Percentiles rank a stretch among this genome's conserved stretches.
These are phyloP conservation scores for Parnassius mnemosyne DNA, from an alignment of 2,888 invertebrate species.

Conservation along the genomic window DNA sequence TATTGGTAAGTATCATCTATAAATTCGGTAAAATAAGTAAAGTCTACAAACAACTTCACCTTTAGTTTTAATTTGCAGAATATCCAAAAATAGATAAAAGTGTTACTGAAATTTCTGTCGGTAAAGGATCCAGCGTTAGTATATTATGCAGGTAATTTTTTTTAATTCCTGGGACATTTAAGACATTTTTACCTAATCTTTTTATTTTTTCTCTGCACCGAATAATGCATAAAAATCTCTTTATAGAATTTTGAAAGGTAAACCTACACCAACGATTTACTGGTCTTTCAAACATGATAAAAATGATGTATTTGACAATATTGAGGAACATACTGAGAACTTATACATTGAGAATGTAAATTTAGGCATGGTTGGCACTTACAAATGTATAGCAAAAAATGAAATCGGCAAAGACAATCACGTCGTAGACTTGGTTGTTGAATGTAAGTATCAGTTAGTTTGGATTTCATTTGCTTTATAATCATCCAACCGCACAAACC, in stretches of 20 bases:
- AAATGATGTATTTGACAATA: neutral
- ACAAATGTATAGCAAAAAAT: slow-evolving; percentile 23
- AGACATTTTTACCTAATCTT: neutral
- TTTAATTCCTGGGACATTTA: slow-evolving; percentile 18
- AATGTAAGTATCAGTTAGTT: slow-evolving; percentile 11
- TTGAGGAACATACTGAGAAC: slow-evolving; percentile 10
- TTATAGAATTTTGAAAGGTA: slow-evolving; percentile 21
- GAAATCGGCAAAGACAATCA: slow-evolving; percentile 12
- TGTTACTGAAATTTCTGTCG: slow-evolving; percentile 8
- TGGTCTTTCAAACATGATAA: slow-evolving; percentile 16
- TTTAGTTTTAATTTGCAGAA: slow-evolving; percentile 8
- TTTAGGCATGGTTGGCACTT: slow-evolving; percentile 8
- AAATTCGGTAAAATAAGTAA: neutral
- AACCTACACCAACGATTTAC: slow-evolving; percentile 9
- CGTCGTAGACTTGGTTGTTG: slow-evolving; percentile 13
- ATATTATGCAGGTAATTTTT: slow-evolving; percentile 19
- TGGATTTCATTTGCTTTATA: too few species aligned
- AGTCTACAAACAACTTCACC: neutral
- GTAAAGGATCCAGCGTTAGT: neutral
- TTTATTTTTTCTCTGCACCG: too few species aligned
- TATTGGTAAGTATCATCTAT: slow-evolving; percentile 10
- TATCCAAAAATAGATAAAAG: slow-evolving; percentile 17
- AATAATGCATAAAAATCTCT: too few species aligned
- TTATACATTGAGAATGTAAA: slow-evolving; percentile 10
- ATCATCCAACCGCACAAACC: too few species aligned